These are phyloP conservation scores for Nephrotoma guestfalica DNA, from an alignment of 2,888 invertebrate species.

Conservation along the genomic window DNA sequence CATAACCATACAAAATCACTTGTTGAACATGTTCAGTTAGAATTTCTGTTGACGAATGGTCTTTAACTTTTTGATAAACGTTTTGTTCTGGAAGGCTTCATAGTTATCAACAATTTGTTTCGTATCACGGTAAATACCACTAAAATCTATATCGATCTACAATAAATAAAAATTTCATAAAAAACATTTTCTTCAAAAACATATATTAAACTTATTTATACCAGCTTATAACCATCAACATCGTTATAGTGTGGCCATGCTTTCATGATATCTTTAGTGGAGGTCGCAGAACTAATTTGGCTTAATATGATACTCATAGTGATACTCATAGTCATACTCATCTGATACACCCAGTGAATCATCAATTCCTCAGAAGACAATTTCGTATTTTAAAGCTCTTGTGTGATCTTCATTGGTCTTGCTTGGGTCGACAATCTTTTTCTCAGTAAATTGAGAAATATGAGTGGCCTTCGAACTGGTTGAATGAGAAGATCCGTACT, in stretches of 20 bases:
- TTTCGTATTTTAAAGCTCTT: neutral
- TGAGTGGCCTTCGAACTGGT: neutral
- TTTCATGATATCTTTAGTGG: neutral
- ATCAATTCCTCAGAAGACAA: neutral
- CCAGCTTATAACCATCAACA: neutral
- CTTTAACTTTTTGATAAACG: too few relatives aligned
- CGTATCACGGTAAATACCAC: too few relatives aligned
- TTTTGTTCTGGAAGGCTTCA: neutral
- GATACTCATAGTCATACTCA: too few relatives aligned
- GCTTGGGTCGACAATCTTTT: too few relatives aligned
- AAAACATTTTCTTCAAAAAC: too few relatives aligned
- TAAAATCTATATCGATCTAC: too few relatives aligned
- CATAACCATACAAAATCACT: too few relatives aligned
- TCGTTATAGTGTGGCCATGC: neutral
- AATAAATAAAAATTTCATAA: too few relatives aligned
- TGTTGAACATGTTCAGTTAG: too few relatives aligned
- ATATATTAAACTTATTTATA: neutral
- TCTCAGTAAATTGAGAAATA: neutral
- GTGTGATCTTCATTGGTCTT: neutral
- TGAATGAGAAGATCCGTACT: too few relatives aligned
- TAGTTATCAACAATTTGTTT: neutral
- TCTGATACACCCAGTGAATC: too few relatives aligned
- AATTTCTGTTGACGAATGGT: too few relatives aligned
- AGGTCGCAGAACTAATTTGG: neutral
- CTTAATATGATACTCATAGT: neutral